Evolutionary conservation across 1,140 invertebrate species (phyloP).

Genomic region (Trichomalopsis sarcophagae): DNA sequence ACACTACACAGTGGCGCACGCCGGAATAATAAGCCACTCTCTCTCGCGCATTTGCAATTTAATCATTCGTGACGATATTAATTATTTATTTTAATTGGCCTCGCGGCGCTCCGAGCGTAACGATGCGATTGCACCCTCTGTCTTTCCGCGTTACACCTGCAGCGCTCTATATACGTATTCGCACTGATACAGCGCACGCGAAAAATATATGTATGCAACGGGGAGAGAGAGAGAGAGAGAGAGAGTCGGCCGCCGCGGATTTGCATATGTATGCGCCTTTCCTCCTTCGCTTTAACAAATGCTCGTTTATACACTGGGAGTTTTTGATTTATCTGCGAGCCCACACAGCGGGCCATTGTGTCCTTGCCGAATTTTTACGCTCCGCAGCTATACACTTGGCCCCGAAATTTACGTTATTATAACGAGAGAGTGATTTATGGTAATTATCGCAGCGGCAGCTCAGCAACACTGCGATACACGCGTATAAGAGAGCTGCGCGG

Average conservation of each 20-base stretch:
- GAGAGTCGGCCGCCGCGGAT: background rate
- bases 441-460: conserved; percentile 15
- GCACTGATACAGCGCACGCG: background rate
- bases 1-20: background rate
- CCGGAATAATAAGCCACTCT: background rate
- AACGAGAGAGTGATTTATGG: conserved; percentile 34
- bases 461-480: background rate
- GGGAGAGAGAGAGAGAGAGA: background rate
- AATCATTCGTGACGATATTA: conserved; percentile 18
- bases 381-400: background rate
- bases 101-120: background rate
- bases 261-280: conserved; percentile 25
- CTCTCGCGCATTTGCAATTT: conserved; percentile 3
- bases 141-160: background rate
- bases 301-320: conserved; percentile 13
- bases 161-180: too few species aligned
- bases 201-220: background rate
- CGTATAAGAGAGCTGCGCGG: background rate
- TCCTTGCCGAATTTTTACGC: conserved; percentile 24
- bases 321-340: conserved; percentile 26
- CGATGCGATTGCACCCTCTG: background rate
- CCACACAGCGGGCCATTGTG: background rate
- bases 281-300: conserved; percentile 19
- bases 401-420: conserved; percentile 12
- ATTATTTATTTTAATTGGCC: conserved; percentile 13